Percentiles rank a stretch among this genome's conserved stretches.
These are phyloP conservation scores for Danio aesculapii DNA, from an alignment of 2,797 vertebrate species.

Conservation along the genomic window DNA sequence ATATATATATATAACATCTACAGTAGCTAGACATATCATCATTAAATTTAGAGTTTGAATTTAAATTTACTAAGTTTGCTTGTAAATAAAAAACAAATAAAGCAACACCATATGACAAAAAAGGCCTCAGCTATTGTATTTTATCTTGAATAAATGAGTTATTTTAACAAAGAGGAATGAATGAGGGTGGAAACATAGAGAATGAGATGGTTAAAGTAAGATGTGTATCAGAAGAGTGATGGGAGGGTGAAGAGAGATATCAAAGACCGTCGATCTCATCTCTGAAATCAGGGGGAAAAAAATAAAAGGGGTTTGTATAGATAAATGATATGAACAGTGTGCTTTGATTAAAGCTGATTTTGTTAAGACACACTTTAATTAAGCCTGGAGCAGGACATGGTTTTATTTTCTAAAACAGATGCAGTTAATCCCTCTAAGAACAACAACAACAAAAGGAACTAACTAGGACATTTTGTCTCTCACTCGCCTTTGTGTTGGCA, in stretches of 20 bases:
- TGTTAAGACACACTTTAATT: background rate
- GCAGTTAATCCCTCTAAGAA: background rate
- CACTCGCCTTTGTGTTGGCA: background rate
- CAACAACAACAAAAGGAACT: background rate
- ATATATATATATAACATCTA: too few species aligned
- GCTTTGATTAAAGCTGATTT: background rate
- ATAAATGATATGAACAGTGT: background rate
- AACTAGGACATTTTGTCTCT: background rate
- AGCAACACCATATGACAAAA: background rate
- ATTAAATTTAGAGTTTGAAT: background rate
- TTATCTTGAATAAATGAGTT: background rate
- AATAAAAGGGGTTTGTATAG: background rate
- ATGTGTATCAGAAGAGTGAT: conserved; percentile 4
- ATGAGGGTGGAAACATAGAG: background rate
- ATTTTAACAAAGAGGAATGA: background rate
- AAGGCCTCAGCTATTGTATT: background rate
- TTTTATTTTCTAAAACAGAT: background rate
- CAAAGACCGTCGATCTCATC: background rate
- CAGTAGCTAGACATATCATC: too few species aligned
- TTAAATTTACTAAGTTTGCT: too few species aligned
- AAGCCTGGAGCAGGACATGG: background rate
- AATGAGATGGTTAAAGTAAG: background rate
- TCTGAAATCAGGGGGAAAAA: too few species aligned
- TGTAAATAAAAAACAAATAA: too few species aligned
- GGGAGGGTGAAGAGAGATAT: background rate